phyloP scores from a whole-genome alignment of 2,113 vertebrate species.

The Dasypus novemcinctus region DNA sequence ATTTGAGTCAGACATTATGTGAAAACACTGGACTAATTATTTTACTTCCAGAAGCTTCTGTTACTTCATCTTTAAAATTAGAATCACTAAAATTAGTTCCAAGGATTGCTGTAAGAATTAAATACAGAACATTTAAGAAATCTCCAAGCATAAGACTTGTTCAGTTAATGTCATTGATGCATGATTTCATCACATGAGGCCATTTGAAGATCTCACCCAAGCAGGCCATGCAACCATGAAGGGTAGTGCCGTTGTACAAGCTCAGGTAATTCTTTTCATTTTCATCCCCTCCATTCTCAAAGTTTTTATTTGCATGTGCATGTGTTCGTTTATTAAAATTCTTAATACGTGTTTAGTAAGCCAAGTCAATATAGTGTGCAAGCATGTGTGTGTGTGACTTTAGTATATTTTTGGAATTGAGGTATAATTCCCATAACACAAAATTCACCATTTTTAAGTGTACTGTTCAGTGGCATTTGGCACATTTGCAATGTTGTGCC shows the following conservation, averaged over 20 bases:
- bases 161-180: background rate
- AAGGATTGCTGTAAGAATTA: background rate
- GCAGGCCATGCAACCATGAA: background rate
- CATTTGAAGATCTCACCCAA: background rate
- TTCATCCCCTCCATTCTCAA: background rate
- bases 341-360: background rate
- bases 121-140: background rate
- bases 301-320: background rate
- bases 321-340: background rate
- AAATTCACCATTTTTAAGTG: too few relatives aligned
- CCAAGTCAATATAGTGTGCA: background rate
- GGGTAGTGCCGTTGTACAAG: rapidly evolving
- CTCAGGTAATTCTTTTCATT: background rate
- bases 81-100: background rate
- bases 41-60: background rate
- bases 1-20: background rate
- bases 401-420: too few relatives aligned
- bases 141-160: background rate
- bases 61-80: background rate
- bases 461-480: too few relatives aligned
- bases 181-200: background rate
- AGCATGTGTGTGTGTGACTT: too few relatives aligned
- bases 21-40: background rate
- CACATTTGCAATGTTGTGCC: too few relatives aligned
- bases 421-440: too few relatives aligned